Evolutionary conservation across 30 jellyfish, hydroid and myxozoan genomes (phyloP).

Genomic region (Mastigias papua): DNA sequence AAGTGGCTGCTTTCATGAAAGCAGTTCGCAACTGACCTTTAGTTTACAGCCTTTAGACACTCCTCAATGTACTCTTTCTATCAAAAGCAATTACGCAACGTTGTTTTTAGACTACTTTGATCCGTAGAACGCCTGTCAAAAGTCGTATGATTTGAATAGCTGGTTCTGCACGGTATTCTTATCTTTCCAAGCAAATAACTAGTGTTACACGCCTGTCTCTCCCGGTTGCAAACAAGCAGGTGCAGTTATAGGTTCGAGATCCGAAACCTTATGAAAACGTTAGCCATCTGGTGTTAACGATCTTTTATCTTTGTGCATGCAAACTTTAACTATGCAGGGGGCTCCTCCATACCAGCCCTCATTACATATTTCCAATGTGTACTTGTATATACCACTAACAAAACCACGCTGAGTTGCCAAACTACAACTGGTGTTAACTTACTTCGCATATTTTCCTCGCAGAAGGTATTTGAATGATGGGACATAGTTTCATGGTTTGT

Average conservation of each 20-base stretch:
- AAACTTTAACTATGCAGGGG: too few species aligned
- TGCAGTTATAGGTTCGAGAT: background rate
- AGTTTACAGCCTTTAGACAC: too few species aligned
- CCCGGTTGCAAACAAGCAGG: constrained; percentile 32
- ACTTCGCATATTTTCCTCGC: too few species aligned
- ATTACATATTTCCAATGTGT: too few species aligned
- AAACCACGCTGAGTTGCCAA: too few species aligned
- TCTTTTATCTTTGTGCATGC: background rate
- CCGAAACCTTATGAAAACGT: background rate
- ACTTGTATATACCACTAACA: too few species aligned
- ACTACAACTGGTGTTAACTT: too few species aligned
- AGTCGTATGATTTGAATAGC: background rate
- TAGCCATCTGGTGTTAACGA: background rate
- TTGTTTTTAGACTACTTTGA: background rate
- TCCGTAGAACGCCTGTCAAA: background rate
- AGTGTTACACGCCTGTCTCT: constrained; percentile 18
- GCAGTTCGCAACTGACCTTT: too few species aligned
- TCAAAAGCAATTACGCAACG: background rate
- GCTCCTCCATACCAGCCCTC: too few species aligned
- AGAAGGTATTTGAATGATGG: too few species aligned
- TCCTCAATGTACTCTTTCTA: background rate
- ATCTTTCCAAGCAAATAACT: constrained; percentile 27
- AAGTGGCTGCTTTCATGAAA: too few species aligned
- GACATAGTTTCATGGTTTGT: too few species aligned
- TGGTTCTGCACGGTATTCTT: background rate